Evolutionary conservation across 2,113 vertebrate genomes (phyloP).

Genomic region (Edolisoma coerulescens): DNA sequence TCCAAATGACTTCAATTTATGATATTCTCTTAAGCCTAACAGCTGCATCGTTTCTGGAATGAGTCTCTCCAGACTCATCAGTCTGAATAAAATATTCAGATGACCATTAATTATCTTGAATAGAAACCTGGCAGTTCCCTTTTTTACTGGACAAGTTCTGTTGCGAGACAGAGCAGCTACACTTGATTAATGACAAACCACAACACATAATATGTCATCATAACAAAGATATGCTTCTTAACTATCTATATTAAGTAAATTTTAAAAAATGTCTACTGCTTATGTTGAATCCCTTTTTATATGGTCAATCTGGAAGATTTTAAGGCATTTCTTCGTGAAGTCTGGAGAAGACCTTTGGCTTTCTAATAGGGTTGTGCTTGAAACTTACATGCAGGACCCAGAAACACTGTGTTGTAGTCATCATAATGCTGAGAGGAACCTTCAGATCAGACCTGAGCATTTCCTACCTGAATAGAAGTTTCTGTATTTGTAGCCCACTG

Average conservation of each 20-base stretch:
- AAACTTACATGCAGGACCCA: background rate
- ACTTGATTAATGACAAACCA: background rate
- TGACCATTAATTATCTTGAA: conserved; percentile 79
- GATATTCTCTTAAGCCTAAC: conserved; percentile 77
- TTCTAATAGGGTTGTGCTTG: background rate
- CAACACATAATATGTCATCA: background rate
- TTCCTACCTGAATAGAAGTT: background rate
- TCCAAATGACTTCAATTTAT: conserved; percentile 63
- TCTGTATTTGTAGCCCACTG: background rate
- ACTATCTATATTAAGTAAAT: background rate
- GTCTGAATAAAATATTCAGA: conserved; percentile 67
- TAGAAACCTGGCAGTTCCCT: conserved; percentile 65
- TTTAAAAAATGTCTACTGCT: background rate
- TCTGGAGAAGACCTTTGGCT: background rate
- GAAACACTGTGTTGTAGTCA: background rate
- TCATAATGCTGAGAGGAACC: background rate
- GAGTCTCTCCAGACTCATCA: conserved; percentile 73
- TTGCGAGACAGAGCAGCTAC: background rate
- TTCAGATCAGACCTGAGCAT: background rate
- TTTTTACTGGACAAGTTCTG: background rate
- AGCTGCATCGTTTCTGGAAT: conserved; percentile 78
- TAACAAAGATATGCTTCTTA: background rate
- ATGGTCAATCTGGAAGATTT: background rate
- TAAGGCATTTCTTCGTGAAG: background rate
- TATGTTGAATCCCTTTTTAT: background rate